Evolutionary conservation across 1,140 invertebrate genomes (phyloP), one percentile per base, ranked within the genome.

Genomic region (Neodiprion lecontei): DNA sequence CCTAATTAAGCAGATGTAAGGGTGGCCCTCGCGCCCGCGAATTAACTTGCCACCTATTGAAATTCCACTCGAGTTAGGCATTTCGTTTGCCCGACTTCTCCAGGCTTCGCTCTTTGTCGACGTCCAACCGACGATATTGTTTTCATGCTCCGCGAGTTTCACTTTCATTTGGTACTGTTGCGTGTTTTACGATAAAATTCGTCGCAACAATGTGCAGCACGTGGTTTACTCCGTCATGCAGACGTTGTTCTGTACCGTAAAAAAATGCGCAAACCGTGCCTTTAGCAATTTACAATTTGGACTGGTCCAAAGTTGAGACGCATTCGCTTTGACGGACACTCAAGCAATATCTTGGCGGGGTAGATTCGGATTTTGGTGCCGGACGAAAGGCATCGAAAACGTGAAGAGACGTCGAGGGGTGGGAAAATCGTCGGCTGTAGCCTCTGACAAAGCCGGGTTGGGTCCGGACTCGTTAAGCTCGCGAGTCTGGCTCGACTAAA

Each of bases 11-110:
- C n/a, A 61, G 53, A 17, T 61, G n/a, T 61, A 61, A 61, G 53
- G 53, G 53, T 11, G 53, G 53, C 53, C 53, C 53, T 61, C 8
- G n/a, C 53, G n/a, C 53, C 11, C n/a, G n/a, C 7, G 53, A 61
- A 61, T 61, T 61, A 61, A 61, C 53, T 61, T 17, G 53, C 53
- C 53, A 61, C 53, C 53, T 61, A 61, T 61, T 61, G 53, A 61
- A 61, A 61, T 61, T 61, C 53, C 53, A 61, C n/a, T 40, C 8
- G 53, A 4, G 28, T 40, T 40, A 40, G 53, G 53, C 53, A 12
- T 61, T 61, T 61, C 53, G 53, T 9, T 17, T 17, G 53, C 53
- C 53, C 8, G 53, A 17, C 28, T 5, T 3, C 28, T 40, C 5
- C 28, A 40, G 4, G n/a, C n/a, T 61, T 17, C 53, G 53, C 53